phyloP scores from a whole-genome alignment of 1,140 invertebrate species.

The Atta colombica region DNA sequence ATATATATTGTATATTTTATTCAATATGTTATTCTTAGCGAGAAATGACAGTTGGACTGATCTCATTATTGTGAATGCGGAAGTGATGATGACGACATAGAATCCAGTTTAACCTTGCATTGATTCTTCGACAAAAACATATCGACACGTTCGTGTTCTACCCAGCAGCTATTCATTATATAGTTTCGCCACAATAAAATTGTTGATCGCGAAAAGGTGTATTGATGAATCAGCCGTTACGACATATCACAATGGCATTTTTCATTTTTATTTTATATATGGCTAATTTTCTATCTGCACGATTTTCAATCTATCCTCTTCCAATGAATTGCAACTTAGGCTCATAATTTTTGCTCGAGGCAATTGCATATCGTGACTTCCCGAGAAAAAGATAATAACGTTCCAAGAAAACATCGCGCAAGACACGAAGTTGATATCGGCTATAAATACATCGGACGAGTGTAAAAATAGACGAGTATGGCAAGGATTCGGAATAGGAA shows the following conservation, averaged over 20 bases:
- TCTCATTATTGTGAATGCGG: slow-evolving; percentile 60
- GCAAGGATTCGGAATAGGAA: slow-evolving; percentile 36
- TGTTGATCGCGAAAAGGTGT: slow-evolving; percentile 9
- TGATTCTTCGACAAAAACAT: slow-evolving; percentile 8
- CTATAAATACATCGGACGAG: slow-evolving; percentile 39
- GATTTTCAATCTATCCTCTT: not conserved
- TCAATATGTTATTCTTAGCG: not conserved
- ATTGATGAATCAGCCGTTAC: slow-evolving; percentile 28
- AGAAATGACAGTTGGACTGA: slow-evolving; percentile 49
- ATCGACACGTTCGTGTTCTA: not conserved
- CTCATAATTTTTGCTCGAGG: slow-evolving; percentile 4
- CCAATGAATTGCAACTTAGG: not conserved
- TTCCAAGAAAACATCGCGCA: slow-evolving; percentile 17
- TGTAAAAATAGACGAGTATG: slow-evolving; percentile 43
- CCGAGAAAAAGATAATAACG: slow-evolving; percentile 31
- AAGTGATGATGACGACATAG: slow-evolving; percentile 31
- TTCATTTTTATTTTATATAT: slow-evolving; percentile 28
- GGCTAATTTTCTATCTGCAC: not conserved
- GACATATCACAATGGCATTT: not conserved
- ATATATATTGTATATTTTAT: not conserved
- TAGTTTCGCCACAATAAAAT: slow-evolving; percentile 10
- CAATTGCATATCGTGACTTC: not conserved
- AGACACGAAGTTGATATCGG: slow-evolving; percentile 25
- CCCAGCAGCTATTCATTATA: slow-evolving; percentile 21
- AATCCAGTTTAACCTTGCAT: slow-evolving; percentile 62